Conservation (phyloP, 2,797 vertebrate genomes). For the Notolabrus celidotus region DNA sequence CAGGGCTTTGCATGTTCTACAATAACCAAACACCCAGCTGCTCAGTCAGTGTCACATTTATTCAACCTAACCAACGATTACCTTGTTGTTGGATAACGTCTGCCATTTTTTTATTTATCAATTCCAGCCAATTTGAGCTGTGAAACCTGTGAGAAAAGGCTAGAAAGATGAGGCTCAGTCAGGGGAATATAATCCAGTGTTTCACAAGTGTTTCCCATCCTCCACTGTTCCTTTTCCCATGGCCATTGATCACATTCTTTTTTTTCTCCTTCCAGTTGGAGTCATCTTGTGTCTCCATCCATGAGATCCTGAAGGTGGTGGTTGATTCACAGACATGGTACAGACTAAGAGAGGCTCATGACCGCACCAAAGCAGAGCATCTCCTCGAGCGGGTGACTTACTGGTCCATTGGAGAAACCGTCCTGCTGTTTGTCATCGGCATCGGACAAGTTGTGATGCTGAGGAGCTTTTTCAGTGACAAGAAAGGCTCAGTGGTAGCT, state of each 20-base stretch:
- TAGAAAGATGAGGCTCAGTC: background rate
- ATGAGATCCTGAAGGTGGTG: constrained; percentile 89
- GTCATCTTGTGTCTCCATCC: constrained; percentile 90
- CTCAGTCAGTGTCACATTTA: no score
- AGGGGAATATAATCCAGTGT: background rate
- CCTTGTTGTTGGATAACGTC: no score
- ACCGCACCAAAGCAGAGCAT: constrained; percentile 88
- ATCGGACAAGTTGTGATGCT: constrained; percentile 92
- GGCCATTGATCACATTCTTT: background rate
- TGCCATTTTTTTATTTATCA: no score
- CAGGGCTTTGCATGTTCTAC: background rate
- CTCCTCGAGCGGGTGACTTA: constrained; percentile 86
- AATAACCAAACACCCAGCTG: background rate
- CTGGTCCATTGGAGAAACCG: constrained; percentile 91
- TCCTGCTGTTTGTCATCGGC: constrained; percentile 89
- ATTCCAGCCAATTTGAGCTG: no score
- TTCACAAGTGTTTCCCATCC: background rate
- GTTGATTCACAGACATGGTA: constrained; percentile 90
- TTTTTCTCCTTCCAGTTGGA: constrained; percentile 85
- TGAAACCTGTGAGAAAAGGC: background rate
- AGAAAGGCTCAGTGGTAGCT: constrained; percentile 70
- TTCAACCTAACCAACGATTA: no score
- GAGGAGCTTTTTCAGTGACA: constrained; percentile 91
- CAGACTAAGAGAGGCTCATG: constrained; percentile 89
- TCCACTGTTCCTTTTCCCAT: background rate